Percentiles rank a stretch among this genome's conserved stretches.
Conservation (phyloP, 2,888 invertebrate genomes). For the Mesochorus sp. region DNA sequence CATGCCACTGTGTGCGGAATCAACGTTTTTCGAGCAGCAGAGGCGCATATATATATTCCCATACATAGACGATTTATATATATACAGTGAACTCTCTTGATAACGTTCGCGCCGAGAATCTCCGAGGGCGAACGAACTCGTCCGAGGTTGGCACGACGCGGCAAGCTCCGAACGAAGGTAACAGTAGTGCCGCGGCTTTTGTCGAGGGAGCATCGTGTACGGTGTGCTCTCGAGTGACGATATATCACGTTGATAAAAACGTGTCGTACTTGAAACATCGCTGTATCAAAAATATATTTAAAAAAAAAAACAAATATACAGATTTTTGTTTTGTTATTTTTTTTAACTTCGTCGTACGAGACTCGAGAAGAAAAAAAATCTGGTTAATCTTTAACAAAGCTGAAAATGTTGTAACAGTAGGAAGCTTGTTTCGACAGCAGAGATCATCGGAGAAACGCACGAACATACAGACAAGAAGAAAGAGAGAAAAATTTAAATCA, state of each 20-base stretch:
- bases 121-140: constrained; percentile 67
- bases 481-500: constrained; percentile 10
- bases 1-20: constrained; percentile 30
- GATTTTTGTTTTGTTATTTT: background rate
- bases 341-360: background rate
- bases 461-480: background rate
- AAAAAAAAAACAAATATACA: background rate
- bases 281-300: too few species aligned
- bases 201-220: constrained; percentile 70
- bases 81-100: background rate
- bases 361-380: too few species aligned
- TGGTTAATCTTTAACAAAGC: background rate
- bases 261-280: background rate
- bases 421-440: background rate
- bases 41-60: background rate
- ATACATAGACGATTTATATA: background rate
- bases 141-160: constrained; percentile 70
- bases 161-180: constrained; percentile 74
- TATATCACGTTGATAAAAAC: constrained; percentile 35
- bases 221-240: constrained; percentile 14
- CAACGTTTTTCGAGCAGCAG: constrained; percentile 16
- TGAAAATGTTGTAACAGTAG: constrained; percentile 9
- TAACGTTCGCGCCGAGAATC: constrained; percentile 59
- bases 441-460: background rate
- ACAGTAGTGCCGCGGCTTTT: constrained; percentile 80